phyloP scores from a whole-genome alignment of 1,140 invertebrate genomes.

The Zaprionus tsacasi region DNA sequence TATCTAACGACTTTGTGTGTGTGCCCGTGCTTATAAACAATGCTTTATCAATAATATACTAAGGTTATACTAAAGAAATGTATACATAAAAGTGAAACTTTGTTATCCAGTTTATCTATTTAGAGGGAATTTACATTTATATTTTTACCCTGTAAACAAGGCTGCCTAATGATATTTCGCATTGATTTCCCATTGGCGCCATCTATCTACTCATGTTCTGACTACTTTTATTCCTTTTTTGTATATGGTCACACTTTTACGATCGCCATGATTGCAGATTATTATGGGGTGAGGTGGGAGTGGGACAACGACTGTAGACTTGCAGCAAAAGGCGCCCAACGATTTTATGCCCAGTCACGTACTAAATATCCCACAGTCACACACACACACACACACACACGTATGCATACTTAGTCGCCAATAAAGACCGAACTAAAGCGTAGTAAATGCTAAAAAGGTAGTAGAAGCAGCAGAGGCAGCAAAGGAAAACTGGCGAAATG shows the following conservation, averaged over 20 bases:
- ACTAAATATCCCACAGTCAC: conserved; percentile 1
- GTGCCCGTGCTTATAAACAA: neutral
- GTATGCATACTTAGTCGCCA: conserved; percentile 7
- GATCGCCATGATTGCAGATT: conserved; percentile 22
- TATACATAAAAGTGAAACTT: neutral
- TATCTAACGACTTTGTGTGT: neutral
- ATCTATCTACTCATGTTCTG: neutral
- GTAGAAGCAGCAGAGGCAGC: conserved; percentile 7
- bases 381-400: neutral
- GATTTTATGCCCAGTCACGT: conserved; percentile 44
- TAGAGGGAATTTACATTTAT: no score
- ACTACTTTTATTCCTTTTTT: neutral
- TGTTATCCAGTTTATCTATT: no score
- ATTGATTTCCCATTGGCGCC: conserved; percentile 15
- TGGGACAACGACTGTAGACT: neutral
- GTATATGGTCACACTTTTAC: conserved; percentile 39
- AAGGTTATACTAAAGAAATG: neutral
- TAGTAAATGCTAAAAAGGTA: conserved; percentile 48
- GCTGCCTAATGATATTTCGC: neutral
- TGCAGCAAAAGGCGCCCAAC: conserved; percentile 36
- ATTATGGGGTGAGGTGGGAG: neutral
- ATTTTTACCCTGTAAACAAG: neutral
- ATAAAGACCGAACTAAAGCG: conserved; percentile 33
- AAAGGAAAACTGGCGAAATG: conserved; percentile 42
- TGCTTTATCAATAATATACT: neutral